Conservation (phyloP, 2,888 invertebrate species). For the Bursaphelenchus okinawaensis region DNA sequence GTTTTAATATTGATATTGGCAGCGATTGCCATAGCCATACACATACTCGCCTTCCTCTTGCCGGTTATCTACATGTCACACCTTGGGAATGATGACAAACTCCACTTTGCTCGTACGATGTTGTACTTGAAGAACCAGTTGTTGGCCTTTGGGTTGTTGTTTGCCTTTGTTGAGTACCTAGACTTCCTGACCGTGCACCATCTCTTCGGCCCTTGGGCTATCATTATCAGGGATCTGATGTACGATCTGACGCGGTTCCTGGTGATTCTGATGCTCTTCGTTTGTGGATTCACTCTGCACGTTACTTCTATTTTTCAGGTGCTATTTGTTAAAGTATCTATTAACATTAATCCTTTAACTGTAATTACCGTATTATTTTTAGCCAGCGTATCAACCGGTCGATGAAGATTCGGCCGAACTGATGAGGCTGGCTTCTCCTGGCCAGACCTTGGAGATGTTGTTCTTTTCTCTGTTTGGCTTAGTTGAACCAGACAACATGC, state of each 20-base stretch:
- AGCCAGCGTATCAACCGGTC: slow-evolving; percentile 56
- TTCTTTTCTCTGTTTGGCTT: slow-evolving; percentile 66
- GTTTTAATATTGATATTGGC: slow-evolving; percentile 51
- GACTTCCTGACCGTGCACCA: slow-evolving; percentile 94
- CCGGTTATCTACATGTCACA: slow-evolving; percentile 50
- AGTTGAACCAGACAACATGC: slow-evolving; percentile 66
- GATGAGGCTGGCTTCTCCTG: slow-evolving; percentile 55
- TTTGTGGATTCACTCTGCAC: slow-evolving; percentile 91
- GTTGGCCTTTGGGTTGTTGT: slow-evolving; percentile 85
- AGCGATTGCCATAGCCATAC: slow-evolving; percentile 51
- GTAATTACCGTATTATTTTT: slow-evolving; percentile 17
- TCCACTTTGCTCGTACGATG: slow-evolving; percentile 57
- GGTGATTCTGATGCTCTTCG: slow-evolving; percentile 92
- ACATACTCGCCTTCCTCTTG: slow-evolving; percentile 53
- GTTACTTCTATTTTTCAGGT: slow-evolving; percentile 88
- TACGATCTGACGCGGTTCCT: slow-evolving; percentile 69
- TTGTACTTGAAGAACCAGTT: slow-evolving; percentile 88
- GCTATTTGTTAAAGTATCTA: not conserved
- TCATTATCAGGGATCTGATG: slow-evolving; percentile 78
- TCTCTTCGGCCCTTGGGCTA: slow-evolving; percentile 98
- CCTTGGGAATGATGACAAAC: slow-evolving; percentile 52
- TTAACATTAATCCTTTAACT: not conserved
- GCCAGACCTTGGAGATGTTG: slow-evolving; percentile 86
- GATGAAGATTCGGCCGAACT: slow-evolving; percentile 56
- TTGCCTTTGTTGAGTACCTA: slow-evolving; percentile 88